A percentile compares a stretch with the other conserved stretches of the same genome.
Conservation (phyloP, 1,140 invertebrate genomes). For the Stegodyphus dumicola region DNA sequence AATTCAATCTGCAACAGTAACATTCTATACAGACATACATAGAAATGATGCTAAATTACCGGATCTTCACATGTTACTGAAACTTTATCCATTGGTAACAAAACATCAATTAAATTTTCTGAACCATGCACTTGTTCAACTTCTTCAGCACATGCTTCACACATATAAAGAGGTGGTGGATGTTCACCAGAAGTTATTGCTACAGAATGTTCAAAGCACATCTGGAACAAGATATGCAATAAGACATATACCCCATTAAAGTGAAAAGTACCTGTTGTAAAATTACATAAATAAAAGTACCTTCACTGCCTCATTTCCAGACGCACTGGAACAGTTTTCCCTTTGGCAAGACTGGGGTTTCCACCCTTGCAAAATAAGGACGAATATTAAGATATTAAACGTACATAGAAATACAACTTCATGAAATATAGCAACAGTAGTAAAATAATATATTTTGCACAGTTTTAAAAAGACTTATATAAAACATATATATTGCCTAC, state of each 20-base stretch:
- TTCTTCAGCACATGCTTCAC: slow-evolving; percentile 95
- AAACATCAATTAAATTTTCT: slow-evolving; percentile 87
- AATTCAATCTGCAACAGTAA: too few species aligned
- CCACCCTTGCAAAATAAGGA: slow-evolving; percentile 63
- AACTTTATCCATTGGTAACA: slow-evolving; percentile 94
- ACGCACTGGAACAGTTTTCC: slow-evolving; percentile 64
- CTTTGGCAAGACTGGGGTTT: slow-evolving; percentile 65
- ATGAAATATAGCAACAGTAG: background rate
- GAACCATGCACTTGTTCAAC: slow-evolving; percentile 79
- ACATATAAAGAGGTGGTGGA: slow-evolving; percentile 94
- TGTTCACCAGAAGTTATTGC: slow-evolving; percentile 78
- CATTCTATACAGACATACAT: too few species aligned
- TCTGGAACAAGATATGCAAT: slow-evolving; percentile 64
- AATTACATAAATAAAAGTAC: slow-evolving; percentile 26
- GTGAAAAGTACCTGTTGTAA: background rate
- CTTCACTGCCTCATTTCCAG: slow-evolving; percentile 66
- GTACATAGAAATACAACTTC: background rate
- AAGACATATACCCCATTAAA: background rate
- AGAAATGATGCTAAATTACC: slow-evolving; percentile 70
- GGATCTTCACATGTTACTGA: slow-evolving; percentile 97
- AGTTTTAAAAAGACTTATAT: background rate
- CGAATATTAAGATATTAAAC: background rate
- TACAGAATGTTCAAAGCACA: slow-evolving; percentile 72
- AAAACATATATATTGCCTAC: too few species aligned
- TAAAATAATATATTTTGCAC: background rate